Conservation (phyloP, 2,113 vertebrate species). For the Oenanthe oenanthe region DNA sequence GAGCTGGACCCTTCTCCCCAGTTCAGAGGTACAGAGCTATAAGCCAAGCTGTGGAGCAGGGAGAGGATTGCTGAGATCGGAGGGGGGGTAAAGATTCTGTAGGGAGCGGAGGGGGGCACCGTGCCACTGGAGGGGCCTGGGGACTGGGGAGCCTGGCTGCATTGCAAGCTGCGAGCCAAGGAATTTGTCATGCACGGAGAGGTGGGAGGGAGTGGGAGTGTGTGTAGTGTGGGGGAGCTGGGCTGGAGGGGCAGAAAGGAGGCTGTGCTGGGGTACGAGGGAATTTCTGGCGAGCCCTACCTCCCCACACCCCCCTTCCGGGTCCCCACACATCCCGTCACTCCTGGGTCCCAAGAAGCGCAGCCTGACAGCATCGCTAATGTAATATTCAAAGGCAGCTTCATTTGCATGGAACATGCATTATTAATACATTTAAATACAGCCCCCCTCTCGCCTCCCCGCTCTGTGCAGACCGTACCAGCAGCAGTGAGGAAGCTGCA, state of each 20-base stretch:
- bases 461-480: not conserved
- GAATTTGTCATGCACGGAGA: conserved; percentile 5
- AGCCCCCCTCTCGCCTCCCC: conserved; percentile 1
- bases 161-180: conserved; percentile 23
- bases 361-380: conserved; percentile 38
- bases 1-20: not conserved
- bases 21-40: not conserved
- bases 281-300: not conserved
- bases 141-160: conserved; percentile 12
- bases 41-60: not conserved
- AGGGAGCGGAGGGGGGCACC: not conserved
- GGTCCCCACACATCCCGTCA: not conserved
- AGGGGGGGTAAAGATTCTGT: not conserved
- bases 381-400: conserved; percentile 38
- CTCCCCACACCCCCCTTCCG: not conserved
- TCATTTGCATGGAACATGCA: conserved; percentile 58
- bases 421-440: conserved; percentile 68
- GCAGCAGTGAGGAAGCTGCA: conserved; percentile 35
- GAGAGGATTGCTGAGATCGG: not conserved
- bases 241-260: not conserved
- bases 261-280: not conserved
- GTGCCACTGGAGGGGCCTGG: not conserved
- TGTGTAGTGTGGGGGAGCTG: not conserved
- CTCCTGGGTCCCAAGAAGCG: conserved; percentile 15
- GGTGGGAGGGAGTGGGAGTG: not conserved